A percentile compares a stretch with the other conserved stretches of the same genome.
phyloP scores from a whole-genome alignment of 1,140 invertebrate species.

The Drosophila hydei region DNA sequence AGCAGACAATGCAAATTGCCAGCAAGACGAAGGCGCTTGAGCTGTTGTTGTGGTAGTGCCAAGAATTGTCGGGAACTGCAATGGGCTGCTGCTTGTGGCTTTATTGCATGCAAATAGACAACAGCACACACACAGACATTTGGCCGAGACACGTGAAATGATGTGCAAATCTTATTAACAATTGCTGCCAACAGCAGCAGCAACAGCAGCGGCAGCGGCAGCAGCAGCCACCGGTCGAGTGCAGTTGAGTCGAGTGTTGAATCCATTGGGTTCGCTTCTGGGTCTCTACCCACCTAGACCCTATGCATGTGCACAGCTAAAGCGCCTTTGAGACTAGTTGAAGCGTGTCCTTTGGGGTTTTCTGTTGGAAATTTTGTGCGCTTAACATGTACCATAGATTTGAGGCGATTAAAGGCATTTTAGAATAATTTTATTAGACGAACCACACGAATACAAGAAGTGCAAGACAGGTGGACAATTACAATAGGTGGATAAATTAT shows the following conservation, averaged over 20 bases:
- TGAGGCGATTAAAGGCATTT: not conserved
- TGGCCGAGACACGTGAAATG: slow-evolving; percentile 76
- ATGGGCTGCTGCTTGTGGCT: slow-evolving; percentile 59
- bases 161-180: slow-evolving; percentile 81
- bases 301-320: slow-evolving; percentile 14
- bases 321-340: slow-evolving; percentile 11
- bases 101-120: slow-evolving; percentile 72
- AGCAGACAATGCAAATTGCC: slow-evolving; percentile 62
- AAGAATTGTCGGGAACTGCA: slow-evolving; percentile 14
- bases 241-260: slow-evolving; percentile 24
- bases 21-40: slow-evolving; percentile 15
- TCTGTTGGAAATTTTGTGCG: slow-evolving; percentile 1
- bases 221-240: slow-evolving; percentile 36
- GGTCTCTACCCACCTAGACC: not conserved
- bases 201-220: too few species aligned
- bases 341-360: slow-evolving; percentile 3
- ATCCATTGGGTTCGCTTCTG: slow-evolving; percentile 28
- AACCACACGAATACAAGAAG: too few species aligned
- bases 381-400: not conserved
- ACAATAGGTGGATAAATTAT: too few species aligned
- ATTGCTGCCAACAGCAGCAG: slow-evolving; percentile 70
- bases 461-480: too few species aligned
- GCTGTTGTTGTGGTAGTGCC: slow-evolving; percentile 7
- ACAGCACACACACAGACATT: slow-evolving; percentile 49
- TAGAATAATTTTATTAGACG: not conserved